phyloP scores from a whole-genome alignment of 2,888 invertebrate species.

The Nowickia ferox region DNA sequence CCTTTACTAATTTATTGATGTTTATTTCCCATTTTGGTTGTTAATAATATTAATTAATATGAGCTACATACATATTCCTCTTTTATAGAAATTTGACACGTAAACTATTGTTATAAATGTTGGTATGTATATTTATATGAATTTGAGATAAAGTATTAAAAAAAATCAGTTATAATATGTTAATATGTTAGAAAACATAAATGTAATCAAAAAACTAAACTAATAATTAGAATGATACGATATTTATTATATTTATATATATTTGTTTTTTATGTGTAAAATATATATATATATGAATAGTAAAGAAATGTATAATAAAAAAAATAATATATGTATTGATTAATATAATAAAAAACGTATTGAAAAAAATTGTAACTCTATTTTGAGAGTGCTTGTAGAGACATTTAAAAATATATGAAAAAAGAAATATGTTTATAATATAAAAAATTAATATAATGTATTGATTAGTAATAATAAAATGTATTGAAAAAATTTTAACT shows the following conservation, averaged over 20 bases:
- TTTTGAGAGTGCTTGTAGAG: neutral
- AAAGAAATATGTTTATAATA: conserved; percentile 32
- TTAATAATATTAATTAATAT: conserved; percentile 20
- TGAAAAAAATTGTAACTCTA: neutral
- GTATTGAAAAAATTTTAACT: conserved; percentile 6
- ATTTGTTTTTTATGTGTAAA: conserved; percentile 16
- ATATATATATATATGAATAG: conserved; percentile 29
- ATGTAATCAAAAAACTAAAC: neutral
- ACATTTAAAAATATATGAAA: conserved; percentile 4
- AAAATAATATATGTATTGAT: neutral
- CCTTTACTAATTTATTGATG: conserved; percentile 53
- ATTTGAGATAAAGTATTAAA: conserved; percentile 37
- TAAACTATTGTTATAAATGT: conserved; percentile 17
- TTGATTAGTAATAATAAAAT: conserved; percentile 11
- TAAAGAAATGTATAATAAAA: conserved; percentile 10
- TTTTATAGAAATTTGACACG: conserved; percentile 15
- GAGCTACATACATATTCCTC: conserved; percentile 30
- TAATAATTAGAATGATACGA: conserved; percentile 6
- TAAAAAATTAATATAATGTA: neutral
- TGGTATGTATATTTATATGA: conserved; percentile 14
- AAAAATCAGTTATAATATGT: conserved; percentile 4
- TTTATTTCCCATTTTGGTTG: conserved; percentile 44
- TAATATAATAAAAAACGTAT: conserved; percentile 10
- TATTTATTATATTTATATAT: conserved; percentile 16
- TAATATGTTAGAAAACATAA: conserved; percentile 17